Conservation (phyloP, 2,888 invertebrate species). For the Tachina lurida region DNA sequence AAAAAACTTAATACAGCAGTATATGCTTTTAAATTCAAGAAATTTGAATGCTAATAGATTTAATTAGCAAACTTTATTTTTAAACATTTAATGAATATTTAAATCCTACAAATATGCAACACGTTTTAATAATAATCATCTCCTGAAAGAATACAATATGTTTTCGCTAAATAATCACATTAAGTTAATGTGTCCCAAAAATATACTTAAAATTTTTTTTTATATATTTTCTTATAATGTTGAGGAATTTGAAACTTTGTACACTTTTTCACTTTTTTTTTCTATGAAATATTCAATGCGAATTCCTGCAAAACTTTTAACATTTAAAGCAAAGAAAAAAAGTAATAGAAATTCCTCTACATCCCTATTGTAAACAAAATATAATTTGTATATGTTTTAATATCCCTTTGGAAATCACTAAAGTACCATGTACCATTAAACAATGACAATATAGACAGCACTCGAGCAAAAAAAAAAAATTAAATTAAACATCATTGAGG, state of each 20-base stretch:
- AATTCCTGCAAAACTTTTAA: constrained; percentile 39
- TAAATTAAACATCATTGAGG: constrained; percentile 18
- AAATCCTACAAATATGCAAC: constrained; percentile 30
- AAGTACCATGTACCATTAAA: constrained; percentile 5
- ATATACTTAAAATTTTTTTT: constrained; percentile 30
- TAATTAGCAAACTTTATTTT: neutral
- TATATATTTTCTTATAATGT: constrained; percentile 9
- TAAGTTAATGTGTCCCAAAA: constrained; percentile 32
- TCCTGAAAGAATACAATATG: neutral
- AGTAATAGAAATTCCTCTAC: neutral
- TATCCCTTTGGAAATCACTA: constrained; percentile 36
- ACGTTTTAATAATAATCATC: constrained; percentile 4
- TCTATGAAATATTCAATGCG: constrained; percentile 58
- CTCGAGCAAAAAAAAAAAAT: constrained; percentile 1
- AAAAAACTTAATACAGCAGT: too few species aligned
- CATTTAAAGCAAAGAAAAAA: neutral
- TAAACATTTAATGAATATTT: constrained; percentile 21
- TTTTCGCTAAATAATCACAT: constrained; percentile 35
- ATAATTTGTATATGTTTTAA: constrained; percentile 40
- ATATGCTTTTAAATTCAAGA: too few species aligned
- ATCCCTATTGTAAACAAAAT: neutral
- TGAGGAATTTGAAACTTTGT: constrained; percentile 1
- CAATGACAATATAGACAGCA: constrained; percentile 30
- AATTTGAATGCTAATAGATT: too few species aligned
- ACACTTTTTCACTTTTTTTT: constrained; percentile 15